A percentile compares a stretch with the other conserved stretches of the same genome.
These are phyloP conservation scores for Sphaeramia orbicularis DNA, from an alignment of 2,797 vertebrate genomes.

Conservation along the genomic window DNA sequence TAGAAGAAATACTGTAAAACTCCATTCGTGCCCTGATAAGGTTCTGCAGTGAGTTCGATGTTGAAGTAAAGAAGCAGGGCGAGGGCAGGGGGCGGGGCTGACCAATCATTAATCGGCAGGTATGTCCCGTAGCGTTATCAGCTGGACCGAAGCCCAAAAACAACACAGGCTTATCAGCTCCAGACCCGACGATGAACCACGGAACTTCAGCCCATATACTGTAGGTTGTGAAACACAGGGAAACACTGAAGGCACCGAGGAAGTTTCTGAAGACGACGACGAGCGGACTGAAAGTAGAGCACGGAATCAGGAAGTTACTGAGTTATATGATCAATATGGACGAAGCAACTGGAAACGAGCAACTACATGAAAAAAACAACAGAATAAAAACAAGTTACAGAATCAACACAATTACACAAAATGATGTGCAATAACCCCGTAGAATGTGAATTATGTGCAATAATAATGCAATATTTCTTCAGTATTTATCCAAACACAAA, in stretches of 20 bases:
- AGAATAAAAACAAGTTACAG: too few species aligned
- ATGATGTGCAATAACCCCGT: too few species aligned
- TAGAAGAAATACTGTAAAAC: too few species aligned
- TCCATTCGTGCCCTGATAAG: too few species aligned
- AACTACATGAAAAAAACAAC: too few species aligned
- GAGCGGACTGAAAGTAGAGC: neutral
- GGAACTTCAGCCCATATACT: slow-evolving; percentile 15
- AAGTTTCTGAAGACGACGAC: neutral
- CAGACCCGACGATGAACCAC: slow-evolving; percentile 57
- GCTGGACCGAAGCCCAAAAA: slow-evolving; percentile 75
- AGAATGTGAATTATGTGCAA: too few species aligned
- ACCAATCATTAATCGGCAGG: slow-evolving; percentile 89
- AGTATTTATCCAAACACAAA: too few species aligned
- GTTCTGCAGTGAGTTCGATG: slow-evolving; percentile 47
- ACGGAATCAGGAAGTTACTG: too few species aligned
- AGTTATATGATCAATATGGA: too few species aligned
- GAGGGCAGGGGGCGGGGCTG: slow-evolving; percentile 69
- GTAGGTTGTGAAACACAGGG: slow-evolving; percentile 30
- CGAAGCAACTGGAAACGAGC: too few species aligned
- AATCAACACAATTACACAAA: too few species aligned
- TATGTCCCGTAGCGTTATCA: slow-evolving; percentile 84
- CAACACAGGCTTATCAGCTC: slow-evolving; percentile 77
- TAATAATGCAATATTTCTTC: too few species aligned
- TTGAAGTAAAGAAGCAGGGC: slow-evolving; percentile 63
- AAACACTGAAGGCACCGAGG: neutral